phyloP scores from a whole-genome alignment of 2,888 invertebrate genomes.

The Hypena proboscidalis region DNA sequence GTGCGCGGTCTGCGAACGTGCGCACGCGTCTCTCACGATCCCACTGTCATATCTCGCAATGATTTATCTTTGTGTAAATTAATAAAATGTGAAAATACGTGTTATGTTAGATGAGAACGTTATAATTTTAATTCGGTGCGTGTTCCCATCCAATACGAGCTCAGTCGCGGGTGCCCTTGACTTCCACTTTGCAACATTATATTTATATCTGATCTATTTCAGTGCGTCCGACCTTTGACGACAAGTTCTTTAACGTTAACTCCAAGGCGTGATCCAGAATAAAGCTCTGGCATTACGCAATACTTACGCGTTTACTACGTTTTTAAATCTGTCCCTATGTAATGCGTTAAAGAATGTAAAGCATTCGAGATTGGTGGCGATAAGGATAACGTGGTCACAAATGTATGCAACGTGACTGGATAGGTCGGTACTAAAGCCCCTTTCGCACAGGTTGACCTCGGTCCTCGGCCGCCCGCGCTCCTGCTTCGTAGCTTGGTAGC shows the following conservation, averaged over 20 bases:
- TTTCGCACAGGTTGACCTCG: too few relatives aligned
- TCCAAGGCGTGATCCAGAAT: not conserved
- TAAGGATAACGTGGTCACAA: not conserved
- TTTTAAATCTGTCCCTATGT: too few relatives aligned
- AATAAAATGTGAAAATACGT: slow-evolving; percentile 6
- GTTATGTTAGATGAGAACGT: slow-evolving; percentile 2
- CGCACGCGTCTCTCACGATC: not conserved
- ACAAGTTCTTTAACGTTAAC: slow-evolving; percentile 26
- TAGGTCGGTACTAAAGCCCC: too few relatives aligned
- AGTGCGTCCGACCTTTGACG: slow-evolving; percentile 27
- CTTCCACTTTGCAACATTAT: slow-evolving; percentile 23
- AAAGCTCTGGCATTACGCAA: not conserved
- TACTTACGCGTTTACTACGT: too few relatives aligned
- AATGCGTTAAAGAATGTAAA: too few relatives aligned
- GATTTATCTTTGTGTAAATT: slow-evolving; percentile 7
- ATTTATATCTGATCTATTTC: slow-evolving; percentile 33
- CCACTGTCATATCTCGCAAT: slow-evolving; percentile 1
- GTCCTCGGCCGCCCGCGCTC: too few relatives aligned
- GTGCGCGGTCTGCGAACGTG: not conserved
- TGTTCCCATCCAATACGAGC: slow-evolving; percentile 2
- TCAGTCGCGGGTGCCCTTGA: slow-evolving; percentile 31
- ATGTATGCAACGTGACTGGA: not conserved
- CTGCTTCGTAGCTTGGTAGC: too few relatives aligned
- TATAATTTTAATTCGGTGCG: slow-evolving; percentile 2
- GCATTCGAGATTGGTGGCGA: not conserved